Percentiles rank a stretch among this genome's conserved stretches.
Conservation (phyloP, 2,113 vertebrate genomes). For the Tringa solitaria region DNA sequence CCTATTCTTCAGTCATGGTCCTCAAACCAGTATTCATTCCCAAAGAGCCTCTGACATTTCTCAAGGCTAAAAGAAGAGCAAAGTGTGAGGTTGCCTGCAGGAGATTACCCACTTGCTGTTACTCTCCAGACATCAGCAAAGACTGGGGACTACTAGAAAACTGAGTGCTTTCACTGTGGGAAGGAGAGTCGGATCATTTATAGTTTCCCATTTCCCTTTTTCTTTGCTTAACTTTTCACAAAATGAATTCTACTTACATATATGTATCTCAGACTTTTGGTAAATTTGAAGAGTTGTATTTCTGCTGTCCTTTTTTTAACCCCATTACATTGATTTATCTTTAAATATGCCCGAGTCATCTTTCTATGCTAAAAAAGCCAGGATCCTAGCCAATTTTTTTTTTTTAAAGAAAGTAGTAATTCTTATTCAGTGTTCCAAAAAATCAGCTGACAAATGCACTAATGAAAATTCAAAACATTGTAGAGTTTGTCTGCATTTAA, state of each 20-base stretch:
- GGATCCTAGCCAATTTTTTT: neutral
- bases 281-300: neutral
- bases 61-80: neutral
- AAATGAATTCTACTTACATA: neutral
- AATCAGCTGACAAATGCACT: neutral
- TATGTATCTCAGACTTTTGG: neutral
- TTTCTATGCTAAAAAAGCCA: neutral
- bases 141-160: neutral
- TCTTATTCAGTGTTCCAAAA: neutral
- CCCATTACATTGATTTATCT: neutral
- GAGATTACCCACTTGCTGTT: neutral
- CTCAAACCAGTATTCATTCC: neutral
- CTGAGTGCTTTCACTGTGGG: neutral
- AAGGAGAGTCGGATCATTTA: neutral
- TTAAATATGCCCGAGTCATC: neutral
- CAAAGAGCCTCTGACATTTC: neutral
- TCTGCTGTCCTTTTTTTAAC: constrained; percentile 25
- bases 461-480: neutral
- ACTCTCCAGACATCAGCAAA: neutral
- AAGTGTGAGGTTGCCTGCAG: neutral
- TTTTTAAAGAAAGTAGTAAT: neutral
- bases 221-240: neutral
- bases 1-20: neutral
- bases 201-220: neutral
- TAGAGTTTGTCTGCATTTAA: neutral